Evolutionary conservation across 2,797 vertebrate genomes (phyloP).

Genomic region (Leucoraja ocellata): DNA sequence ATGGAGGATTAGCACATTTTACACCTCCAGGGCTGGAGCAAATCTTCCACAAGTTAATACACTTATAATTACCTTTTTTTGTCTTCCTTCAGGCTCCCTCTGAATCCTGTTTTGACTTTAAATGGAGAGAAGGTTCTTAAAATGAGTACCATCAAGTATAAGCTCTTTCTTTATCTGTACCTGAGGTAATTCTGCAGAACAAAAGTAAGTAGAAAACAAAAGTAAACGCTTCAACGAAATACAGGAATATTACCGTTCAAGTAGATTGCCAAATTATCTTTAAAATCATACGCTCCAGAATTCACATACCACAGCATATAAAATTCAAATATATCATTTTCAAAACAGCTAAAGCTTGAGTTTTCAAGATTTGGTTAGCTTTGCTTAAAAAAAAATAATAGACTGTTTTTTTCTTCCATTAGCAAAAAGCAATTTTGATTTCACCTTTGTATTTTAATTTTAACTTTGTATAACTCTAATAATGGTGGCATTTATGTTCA

Average conservation of each 20-base stretch:
- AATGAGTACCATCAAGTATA: conserved; percentile 14
- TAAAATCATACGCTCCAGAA: not conserved
- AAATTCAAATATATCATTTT: not conserved
- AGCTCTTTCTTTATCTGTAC: conserved; percentile 23
- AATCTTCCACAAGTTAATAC: conserved; percentile 32
- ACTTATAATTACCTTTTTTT: conserved; percentile 44
- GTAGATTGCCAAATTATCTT: not conserved
- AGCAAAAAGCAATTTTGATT: not conserved
- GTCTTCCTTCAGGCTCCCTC: conserved; percentile 33
- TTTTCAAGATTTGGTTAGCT: not conserved
- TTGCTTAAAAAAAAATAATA: not conserved
- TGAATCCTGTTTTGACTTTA: not conserved
- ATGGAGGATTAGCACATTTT: conserved; percentile 33
- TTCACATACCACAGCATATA: not conserved
- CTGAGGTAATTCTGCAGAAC: conserved; percentile 24
- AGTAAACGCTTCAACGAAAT: conserved; percentile 7
- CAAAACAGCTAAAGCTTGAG: not conserved
- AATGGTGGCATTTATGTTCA: not conserved
- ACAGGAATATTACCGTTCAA: conserved; percentile 17
- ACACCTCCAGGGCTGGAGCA: conserved; percentile 27
- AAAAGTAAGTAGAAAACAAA: conserved; percentile 27
- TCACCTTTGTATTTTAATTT: not conserved
- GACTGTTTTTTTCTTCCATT: not conserved
- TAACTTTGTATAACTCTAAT: not conserved
- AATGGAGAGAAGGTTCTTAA: conserved; percentile 32